phyloP scores from a whole-genome alignment of 1,140 invertebrate genomes.

The Cyrtorhinus lividipennis region DNA sequence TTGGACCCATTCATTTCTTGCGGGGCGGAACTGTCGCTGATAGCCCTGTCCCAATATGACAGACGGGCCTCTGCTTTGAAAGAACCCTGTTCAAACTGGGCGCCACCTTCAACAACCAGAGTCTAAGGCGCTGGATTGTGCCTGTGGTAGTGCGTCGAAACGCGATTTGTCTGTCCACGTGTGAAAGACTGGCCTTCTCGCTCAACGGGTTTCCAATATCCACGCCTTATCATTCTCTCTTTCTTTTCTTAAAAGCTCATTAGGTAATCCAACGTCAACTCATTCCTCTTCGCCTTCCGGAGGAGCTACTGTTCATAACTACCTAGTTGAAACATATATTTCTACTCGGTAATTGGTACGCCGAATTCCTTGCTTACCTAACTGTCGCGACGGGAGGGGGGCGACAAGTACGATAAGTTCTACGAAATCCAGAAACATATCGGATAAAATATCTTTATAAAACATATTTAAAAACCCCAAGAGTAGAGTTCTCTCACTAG shows the following conservation, averaged over 20 bases:
- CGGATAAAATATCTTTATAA: no score
- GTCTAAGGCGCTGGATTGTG: no score
- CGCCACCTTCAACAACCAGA: no score
- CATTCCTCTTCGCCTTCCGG: not conserved
- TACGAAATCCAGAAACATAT: no score
- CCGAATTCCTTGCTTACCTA: no score
- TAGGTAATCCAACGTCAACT: constrained; percentile 2
- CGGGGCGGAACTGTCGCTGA: not conserved
- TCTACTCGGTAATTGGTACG: no score
- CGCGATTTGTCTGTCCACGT: not conserved
- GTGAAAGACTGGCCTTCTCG: not conserved
- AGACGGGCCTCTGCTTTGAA: not conserved
- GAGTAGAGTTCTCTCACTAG: no score
- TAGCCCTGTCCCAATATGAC: not conserved
- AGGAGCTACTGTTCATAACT: not conserved
- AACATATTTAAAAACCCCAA: no score
- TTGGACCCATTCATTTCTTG: not conserved
- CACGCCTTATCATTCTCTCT: not conserved
- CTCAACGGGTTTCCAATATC: not conserved
- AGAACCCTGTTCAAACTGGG: not conserved
- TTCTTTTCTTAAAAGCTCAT: constrained; percentile 10
- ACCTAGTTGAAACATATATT: no score
- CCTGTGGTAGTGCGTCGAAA: not conserved
- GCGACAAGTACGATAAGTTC: no score
- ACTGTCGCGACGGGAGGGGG: no score